Conservation (phyloP, 2,888 invertebrate species). For the Galeopsomyia nigrocyanea region DNA sequence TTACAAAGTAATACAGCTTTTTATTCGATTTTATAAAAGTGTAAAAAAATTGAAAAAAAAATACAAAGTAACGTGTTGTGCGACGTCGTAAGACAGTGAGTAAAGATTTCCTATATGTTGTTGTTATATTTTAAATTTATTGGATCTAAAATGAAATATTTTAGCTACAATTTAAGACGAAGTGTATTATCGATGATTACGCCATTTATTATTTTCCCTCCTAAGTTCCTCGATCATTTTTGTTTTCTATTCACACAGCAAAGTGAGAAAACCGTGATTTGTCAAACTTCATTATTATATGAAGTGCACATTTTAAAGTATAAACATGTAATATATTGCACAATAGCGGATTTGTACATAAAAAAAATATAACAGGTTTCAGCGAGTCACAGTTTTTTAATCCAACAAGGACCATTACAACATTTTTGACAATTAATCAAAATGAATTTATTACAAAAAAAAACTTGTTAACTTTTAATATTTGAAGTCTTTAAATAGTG, state of each 20-base stretch:
- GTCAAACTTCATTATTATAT: conserved; percentile 28
- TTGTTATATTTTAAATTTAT: conserved; percentile 12
- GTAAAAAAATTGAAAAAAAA: not conserved
- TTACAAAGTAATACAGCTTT: conserved; percentile 30
- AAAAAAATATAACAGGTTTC: conserved; percentile 37
- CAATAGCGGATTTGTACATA: conserved; percentile 40
- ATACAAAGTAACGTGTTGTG: conserved; percentile 7
- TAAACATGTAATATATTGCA: conserved; percentile 34
- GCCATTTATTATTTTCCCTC: not conserved
- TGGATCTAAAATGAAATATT: conserved; percentile 10
- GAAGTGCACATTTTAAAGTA: conserved; percentile 24
- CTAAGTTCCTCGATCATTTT: conserved; percentile 8
- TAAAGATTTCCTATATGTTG: conserved; percentile 3
- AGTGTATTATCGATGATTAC: not conserved
- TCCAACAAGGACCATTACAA: conserved; percentile 58
- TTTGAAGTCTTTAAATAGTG: conserved; percentile 53
- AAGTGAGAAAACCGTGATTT: conserved; percentile 3
- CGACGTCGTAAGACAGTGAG: conserved; percentile 14
- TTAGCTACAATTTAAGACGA: conserved; percentile 1
- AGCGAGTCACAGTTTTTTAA: conserved; percentile 55
- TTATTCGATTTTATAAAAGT: conserved; percentile 30
- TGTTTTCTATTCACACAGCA: conserved; percentile 7
- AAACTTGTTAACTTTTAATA: conserved; percentile 58
- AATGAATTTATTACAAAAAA: conserved; percentile 54
- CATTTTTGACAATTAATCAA: conserved; percentile 56